phyloP scores from a whole-genome alignment of 2,888 invertebrate species.

The Lycocerus yunnanus region DNA sequence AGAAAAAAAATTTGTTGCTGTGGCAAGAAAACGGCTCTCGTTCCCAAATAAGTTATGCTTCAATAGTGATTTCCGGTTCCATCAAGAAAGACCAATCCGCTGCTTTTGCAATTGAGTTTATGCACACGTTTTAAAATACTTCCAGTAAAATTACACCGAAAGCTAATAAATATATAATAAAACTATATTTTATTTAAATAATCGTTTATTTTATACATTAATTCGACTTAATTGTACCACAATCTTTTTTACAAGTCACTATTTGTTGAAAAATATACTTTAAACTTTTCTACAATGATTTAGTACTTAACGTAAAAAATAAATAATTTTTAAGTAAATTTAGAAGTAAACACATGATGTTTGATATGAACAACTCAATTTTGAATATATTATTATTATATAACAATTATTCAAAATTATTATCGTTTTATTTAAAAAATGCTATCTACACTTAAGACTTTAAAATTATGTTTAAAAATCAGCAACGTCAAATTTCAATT shows the following conservation, averaged over 20 bases:
- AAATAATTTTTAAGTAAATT: neutral
- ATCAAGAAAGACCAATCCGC: too few species aligned
- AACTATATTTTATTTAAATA: slow-evolving; percentile 15
- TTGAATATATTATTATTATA: neutral
- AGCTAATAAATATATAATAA: neutral
- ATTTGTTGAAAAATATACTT: slow-evolving; percentile 27
- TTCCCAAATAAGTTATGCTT: too few species aligned
- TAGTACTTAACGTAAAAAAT: neutral
- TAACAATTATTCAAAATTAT: neutral
- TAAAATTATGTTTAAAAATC: neutral
- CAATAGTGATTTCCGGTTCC: too few species aligned
- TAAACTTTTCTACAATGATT: slow-evolving; percentile 1
- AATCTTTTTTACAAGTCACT: slow-evolving; percentile 24
- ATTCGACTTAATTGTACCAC: slow-evolving; percentile 21
- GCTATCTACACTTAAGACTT: neutral
- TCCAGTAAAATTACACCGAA: too few species aligned
- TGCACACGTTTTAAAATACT: too few species aligned
- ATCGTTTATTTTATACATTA: slow-evolving; percentile 22
- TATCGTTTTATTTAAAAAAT: neutral
- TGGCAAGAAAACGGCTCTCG: too few species aligned
- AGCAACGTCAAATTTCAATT: neutral
- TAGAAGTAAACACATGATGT: neutral
- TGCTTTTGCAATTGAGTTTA: too few species aligned
- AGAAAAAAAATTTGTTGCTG: too few species aligned
- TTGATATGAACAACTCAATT: neutral